phyloP scores from a whole-genome alignment of 2,113 vertebrate genomes.

The Columba livia region DNA sequence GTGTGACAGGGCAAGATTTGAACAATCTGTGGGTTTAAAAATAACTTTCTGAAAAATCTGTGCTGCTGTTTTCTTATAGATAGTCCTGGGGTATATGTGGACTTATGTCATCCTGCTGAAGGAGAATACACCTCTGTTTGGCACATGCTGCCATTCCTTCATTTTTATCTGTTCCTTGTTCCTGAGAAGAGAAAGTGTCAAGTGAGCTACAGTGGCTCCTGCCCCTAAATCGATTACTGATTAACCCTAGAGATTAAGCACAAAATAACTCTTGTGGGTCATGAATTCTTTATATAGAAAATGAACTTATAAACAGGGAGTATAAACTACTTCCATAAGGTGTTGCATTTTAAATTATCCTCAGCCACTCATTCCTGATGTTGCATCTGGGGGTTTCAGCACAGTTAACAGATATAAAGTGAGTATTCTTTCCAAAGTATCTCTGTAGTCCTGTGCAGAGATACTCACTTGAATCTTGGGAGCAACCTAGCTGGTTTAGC shows the following conservation, averaged over 20 bases:
- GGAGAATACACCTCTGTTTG: neutral
- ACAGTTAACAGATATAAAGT: neutral
- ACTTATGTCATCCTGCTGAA: neutral
- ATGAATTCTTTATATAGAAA: conserved; percentile 74
- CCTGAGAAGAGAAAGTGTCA: conserved; percentile 75
- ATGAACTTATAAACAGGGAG: neutral
- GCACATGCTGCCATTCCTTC: conserved; percentile 64
- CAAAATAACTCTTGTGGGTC: conserved; percentile 75
- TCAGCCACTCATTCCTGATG: neutral
- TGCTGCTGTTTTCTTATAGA: neutral
- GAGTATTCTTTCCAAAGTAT: neutral
- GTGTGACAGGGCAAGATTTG: neutral
- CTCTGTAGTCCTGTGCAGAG: neutral
- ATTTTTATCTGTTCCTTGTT: conserved; percentile 73
- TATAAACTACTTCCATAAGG: neutral
- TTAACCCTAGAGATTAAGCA: conserved; percentile 54
- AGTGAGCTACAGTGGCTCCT: conserved; percentile 73
- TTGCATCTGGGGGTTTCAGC: neutral
- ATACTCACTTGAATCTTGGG: neutral
- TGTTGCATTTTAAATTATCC: neutral
- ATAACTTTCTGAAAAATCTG: neutral
- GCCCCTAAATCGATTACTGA: conserved; percentile 50
- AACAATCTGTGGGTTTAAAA: neutral
- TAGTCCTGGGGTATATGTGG: neutral
- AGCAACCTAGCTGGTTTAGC: neutral